phyloP scores from a whole-genome alignment of 2,888 invertebrate species.

The Melikaiella ostensackeni region DNA sequence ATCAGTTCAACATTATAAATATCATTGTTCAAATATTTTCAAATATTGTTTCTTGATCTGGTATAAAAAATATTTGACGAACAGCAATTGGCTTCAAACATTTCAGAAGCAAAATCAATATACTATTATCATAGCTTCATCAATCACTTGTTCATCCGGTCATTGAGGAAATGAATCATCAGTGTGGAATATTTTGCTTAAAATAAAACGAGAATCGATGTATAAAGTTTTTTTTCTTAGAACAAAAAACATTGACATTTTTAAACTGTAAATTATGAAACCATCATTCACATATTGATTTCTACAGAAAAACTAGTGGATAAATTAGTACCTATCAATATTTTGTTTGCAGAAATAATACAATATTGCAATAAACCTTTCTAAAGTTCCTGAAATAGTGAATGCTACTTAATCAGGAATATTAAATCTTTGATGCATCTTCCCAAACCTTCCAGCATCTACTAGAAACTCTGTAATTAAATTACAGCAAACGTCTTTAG shows the following conservation, averaged over 20 bases:
- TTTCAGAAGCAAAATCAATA: slow-evolving; percentile 23
- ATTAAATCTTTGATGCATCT: background rate
- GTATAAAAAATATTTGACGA: background rate
- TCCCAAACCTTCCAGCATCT: background rate
- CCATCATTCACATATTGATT: background rate
- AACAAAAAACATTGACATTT: background rate
- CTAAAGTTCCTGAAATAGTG: no score
- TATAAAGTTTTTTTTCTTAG: background rate
- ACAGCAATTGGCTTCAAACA: background rate
- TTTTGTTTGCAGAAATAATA: background rate
- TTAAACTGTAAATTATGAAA: background rate
- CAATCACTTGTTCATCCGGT: slow-evolving; percentile 14
- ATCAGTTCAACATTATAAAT: background rate
- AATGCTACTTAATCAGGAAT: background rate
- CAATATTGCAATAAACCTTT: background rate
- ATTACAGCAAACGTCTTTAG: slow-evolving; percentile 22
- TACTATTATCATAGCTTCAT: slow-evolving; percentile 22
- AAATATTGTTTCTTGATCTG: background rate
- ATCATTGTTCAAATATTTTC: background rate
- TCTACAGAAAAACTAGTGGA: background rate
- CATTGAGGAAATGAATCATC: background rate
- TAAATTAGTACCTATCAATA: background rate
- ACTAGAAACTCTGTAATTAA: background rate
- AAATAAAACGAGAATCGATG: background rate
- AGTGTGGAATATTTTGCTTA: background rate